These are phyloP conservation scores for Alligator mississippiensis DNA, from an alignment of 2,113 vertebrate species.

Conservation along the genomic window DNA sequence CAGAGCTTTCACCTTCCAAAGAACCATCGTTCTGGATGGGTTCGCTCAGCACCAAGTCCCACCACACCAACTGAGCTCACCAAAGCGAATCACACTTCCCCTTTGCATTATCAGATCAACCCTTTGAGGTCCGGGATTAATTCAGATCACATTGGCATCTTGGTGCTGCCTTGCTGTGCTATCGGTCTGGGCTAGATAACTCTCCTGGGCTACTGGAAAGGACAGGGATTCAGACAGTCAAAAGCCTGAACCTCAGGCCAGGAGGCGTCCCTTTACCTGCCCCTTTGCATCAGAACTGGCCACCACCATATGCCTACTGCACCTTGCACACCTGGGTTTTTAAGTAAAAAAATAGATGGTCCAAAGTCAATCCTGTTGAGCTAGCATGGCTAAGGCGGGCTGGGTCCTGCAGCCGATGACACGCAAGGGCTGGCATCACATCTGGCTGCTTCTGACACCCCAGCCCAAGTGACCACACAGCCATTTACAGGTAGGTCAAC, in stretches of 20 bases:
- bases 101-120: not conserved
- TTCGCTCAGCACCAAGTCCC: not conserved
- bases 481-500: no score
- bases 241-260: not conserved
- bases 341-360: not conserved
- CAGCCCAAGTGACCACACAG: no score
- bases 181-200: not conserved
- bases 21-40: not conserved
- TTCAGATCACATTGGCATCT: not conserved
- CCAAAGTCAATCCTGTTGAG: no score
- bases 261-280: not conserved
- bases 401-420: no score
- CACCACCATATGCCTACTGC: not conserved
- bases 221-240: fast-evolving
- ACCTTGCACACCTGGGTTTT: not conserved
- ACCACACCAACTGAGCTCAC: not conserved
- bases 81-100: not conserved
- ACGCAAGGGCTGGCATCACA: no score
- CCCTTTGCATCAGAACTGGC: not conserved
- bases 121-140: not conserved
- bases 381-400: no score
- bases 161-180: no score
- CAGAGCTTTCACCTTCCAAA: slow-evolving; percentile 8
- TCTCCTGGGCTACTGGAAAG: not conserved
- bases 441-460: no score